Evolutionary conservation across 2,113 vertebrate species (phyloP), one percentile per base, ranked within the genome.

Genomic region (Laticauda colubrina): DNA sequence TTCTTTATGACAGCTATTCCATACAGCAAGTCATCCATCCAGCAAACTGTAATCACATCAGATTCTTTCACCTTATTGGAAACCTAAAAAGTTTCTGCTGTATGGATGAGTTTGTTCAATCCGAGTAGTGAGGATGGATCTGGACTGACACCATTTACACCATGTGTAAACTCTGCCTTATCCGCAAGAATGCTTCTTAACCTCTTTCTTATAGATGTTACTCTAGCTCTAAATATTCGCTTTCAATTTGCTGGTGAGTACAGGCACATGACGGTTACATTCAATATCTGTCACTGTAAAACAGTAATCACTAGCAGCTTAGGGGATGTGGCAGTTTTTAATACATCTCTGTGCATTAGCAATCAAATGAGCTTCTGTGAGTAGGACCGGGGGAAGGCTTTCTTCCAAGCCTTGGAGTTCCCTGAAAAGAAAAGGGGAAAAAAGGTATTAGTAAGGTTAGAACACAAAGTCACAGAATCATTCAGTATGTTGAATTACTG

Each of bases 341-440:
- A 95, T 24, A 94, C 88, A 54, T 93, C 92, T 90, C 94, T 94
- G 54, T 91, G 94, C 48, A 90, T 89, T 61, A 97, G 97, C 98
- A 98, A 92, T 99, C 99, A 96, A 99, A 99, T 0, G 98, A 97
- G 92, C 98, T 95, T 97, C 98, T 98, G 94, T 98, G 98, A 23
- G 99, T 98, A 57, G 98, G 98, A 95, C 98, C 98, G 14, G 99
- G 98, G 85, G 99, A 99, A 3, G 96, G 98, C 97, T 99, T 99
- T 92, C 99, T 98, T 97, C 98, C 97, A 91, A 99, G 98, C 90
- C 99, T 98, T 45, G 99, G 99, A 1, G 99, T 99, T 92, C 99
- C 98, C 99, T 99, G 94, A 97, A 95, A 95, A 39, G 94, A 94
- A 88, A 39, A 39, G 29, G 2, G 29, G 4, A 6, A 14, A 39